Evolutionary conservation across 1,140 invertebrate genomes (phyloP).

Genomic region (Sarcophaga peregrina): DNA sequence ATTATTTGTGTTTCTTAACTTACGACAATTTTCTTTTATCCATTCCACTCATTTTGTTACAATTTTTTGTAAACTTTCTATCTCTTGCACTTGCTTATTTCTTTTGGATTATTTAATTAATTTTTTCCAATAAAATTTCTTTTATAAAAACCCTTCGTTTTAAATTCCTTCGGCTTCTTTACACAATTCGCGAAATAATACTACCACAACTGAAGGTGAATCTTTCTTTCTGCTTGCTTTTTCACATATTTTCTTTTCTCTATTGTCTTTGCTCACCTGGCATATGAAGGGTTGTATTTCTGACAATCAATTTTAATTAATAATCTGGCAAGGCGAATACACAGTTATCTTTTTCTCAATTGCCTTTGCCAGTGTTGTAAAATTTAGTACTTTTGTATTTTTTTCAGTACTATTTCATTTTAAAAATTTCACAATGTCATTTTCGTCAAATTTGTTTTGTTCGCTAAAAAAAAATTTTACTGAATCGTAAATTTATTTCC

Average conservation of each 20-base stretch:
- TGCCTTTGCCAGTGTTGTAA: too few relatives aligned
- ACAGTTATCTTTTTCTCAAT: too few relatives aligned
- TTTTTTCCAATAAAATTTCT: not conserved
- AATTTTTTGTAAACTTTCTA: constrained; percentile 12
- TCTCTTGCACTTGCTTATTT: constrained; percentile 4
- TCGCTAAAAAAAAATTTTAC: too few relatives aligned
- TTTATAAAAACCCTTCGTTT: not conserved
- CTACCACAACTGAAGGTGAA: constrained; percentile 28
- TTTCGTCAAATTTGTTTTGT: too few relatives aligned
- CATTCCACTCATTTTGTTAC: constrained; percentile 66
- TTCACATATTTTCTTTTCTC: not conserved
- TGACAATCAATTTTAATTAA: too few relatives aligned
- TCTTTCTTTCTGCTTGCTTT: constrained; percentile 6
- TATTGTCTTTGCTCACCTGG: not conserved
- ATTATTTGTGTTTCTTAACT: constrained; percentile 56
- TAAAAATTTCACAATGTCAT: too few relatives aligned
- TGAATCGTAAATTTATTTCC: too few relatives aligned
- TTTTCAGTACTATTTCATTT: too few relatives aligned
- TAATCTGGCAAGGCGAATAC: too few relatives aligned
- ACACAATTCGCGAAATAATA: constrained; percentile 38
- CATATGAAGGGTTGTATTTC: not conserved
- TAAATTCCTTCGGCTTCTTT: constrained; percentile 13
- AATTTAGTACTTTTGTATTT: too few relatives aligned
- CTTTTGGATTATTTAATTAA: not conserved
- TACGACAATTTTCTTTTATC: constrained; percentile 71